Evolutionary conservation across 2,797 vertebrate genomes (phyloP).

Genomic region (Platyrinchus mystaceus): DNA sequence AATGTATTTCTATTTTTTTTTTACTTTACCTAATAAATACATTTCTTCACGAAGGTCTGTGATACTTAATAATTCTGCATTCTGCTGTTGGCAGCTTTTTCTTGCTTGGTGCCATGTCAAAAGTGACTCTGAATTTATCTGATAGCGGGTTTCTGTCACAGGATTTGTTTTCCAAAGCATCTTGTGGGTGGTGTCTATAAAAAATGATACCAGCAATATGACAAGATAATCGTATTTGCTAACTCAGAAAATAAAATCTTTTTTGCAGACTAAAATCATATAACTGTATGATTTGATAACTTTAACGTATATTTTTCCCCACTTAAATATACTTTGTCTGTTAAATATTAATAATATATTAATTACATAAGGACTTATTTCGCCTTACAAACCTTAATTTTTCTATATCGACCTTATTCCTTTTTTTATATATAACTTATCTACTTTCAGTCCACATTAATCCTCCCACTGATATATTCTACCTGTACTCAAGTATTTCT

Average conservation of each 20-base stretch:
- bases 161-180: constrained; percentile 85
- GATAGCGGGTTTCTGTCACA: constrained; percentile 84
- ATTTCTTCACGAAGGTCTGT: constrained; percentile 88
- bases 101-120: constrained; percentile 92
- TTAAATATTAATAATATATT: background rate
- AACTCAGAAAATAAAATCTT: background rate
- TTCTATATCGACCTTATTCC: background rate
- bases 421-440: background rate
- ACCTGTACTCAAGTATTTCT: background rate
- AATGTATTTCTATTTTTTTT: background rate
- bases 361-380: background rate
- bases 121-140: constrained; percentile 83
- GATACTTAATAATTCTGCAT: constrained; percentile 89
- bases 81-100: constrained; percentile 92
- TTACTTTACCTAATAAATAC: constrained; percentile 88
- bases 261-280: background rate
- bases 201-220: background rate
- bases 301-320: background rate
- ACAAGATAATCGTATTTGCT: background rate
- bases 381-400: background rate
- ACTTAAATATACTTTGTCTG: background rate
- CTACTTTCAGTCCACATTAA: background rate
- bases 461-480: background rate
- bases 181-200: constrained; percentile 68
- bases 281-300: background rate